Percentiles rank a stretch among this genome's conserved stretches.
phyloP scores from a whole-genome alignment of 2,113 vertebrate species.

The Tragelaphus buxtoni region DNA sequence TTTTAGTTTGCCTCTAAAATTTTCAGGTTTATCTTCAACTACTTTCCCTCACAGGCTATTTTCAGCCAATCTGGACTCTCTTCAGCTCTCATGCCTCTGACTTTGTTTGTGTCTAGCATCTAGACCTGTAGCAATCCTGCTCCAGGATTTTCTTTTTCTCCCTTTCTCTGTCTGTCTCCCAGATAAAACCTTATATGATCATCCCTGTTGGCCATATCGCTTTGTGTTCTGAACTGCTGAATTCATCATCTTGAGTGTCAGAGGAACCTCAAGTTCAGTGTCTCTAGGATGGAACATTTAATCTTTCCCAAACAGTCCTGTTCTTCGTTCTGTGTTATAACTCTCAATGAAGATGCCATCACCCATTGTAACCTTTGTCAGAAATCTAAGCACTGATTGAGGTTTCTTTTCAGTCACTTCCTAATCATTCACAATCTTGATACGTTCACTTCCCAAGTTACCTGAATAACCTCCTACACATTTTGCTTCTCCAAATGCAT shows the following conservation, averaged over 20 bases:
- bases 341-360: not conserved
- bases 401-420: not conserved
- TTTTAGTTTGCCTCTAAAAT: not conserved
- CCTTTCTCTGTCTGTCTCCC: not conserved
- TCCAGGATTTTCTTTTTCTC: not conserved
- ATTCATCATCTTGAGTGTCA: not conserved
- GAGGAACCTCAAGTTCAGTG: not conserved
- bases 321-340: not conserved
- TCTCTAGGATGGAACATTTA: not conserved
- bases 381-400: not conserved
- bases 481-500: not conserved
- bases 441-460: not conserved
- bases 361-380: not conserved
- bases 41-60: not conserved
- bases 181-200: not conserved
- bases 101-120: not conserved
- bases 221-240: not conserved
- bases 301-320: not conserved
- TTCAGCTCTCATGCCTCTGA: not conserved
- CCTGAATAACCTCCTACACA: not conserved
- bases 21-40: not conserved
- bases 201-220: not conserved
- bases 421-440: not conserved
- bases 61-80: not conserved
- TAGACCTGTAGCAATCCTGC: not conserved